Evolutionary conservation across 2,113 vertebrate species (phyloP).

Genomic region (Datnioides undecimradiatus): DNA sequence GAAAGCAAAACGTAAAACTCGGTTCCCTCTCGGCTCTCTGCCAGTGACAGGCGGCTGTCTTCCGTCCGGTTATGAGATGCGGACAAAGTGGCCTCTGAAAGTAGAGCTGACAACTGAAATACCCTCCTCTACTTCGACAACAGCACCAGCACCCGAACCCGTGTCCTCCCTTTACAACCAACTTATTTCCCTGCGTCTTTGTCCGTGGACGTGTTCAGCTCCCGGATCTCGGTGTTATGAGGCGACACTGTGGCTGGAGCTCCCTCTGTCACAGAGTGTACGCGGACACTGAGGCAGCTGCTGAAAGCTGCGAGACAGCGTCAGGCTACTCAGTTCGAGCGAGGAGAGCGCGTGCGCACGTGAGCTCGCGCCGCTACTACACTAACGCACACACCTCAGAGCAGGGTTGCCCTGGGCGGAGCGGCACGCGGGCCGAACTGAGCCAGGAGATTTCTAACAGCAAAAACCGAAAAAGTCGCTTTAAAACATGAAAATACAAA

Average conservation of each 20-base stretch:
- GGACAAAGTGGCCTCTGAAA: neutral
- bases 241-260: neutral
- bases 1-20: conserved; percentile 18
- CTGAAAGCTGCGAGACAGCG: neutral
- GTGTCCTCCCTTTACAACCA: neutral
- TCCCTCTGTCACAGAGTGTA: neutral
- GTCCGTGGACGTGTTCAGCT: conserved; percentile 24
- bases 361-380: neutral
- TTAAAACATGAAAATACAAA: too few relatives aligned
- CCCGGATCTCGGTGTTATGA: conserved; percentile 60
- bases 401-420: too few relatives aligned
- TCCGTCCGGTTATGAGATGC: conserved; percentile 2
- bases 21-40: neutral
- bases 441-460: too few relatives aligned
- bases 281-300: neutral
- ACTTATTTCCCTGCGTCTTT: neutral
- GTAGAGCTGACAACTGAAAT: conserved; percentile 1
- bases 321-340: neutral
- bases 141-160: neutral
- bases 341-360: conserved; percentile 20
- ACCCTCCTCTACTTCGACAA: neutral
- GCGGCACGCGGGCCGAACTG: too few relatives aligned
- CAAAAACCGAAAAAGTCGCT: too few relatives aligned
- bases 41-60: neutral
- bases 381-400: neutral